These are phyloP conservation scores for Petrophora chlorosata DNA, from an alignment of 2,888 invertebrate genomes.

Conservation along the genomic window DNA sequence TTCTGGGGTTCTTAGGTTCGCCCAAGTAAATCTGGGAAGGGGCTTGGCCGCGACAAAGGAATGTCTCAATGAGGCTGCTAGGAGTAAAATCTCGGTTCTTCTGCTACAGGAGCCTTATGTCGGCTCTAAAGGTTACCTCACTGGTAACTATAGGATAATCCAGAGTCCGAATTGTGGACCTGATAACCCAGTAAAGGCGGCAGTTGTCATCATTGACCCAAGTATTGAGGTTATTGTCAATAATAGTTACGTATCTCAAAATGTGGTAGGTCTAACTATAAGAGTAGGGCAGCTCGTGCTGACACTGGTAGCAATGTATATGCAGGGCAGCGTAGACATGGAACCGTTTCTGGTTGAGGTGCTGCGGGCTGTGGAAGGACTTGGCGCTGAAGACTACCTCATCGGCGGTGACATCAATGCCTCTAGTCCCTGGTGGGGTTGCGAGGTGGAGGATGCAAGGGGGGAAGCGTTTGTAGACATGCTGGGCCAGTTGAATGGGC, in stretches of 20 bases:
- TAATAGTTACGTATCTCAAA: background rate
- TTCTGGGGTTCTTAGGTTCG: no score
- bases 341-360: background rate
- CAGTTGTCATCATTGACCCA: background rate
- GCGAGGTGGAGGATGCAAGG: background rate
- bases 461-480: background rate
- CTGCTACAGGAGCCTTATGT: no score
- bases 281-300: background rate
- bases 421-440: no score
- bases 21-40: background rate
- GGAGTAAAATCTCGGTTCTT: no score
- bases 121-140: background rate
- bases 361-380: background rate
- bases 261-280: background rate
- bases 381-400: no score
- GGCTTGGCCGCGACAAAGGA: background rate
- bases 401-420: no score
- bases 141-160: background rate
- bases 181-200: background rate
- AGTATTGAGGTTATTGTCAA: background rate
- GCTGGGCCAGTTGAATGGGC: background rate
- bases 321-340: background rate
- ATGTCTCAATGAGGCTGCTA: background rate
- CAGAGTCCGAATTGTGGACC: background rate
- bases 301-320: background rate